Conservation (phyloP, 2,888 invertebrate genomes). For the Callyntrura sp. region DNA sequence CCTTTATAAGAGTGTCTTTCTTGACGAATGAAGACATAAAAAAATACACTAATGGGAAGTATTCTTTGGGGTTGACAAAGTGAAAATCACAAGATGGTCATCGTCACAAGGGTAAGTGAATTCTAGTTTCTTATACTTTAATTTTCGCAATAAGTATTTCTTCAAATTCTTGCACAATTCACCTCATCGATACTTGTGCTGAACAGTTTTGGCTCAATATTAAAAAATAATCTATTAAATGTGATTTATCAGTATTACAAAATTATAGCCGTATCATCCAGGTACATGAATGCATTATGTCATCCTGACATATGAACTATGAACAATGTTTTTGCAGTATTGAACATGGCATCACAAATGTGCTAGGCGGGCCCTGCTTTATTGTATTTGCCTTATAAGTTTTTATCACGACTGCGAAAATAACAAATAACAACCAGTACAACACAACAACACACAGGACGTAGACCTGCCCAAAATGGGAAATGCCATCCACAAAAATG, state of each 20-base stretch:
- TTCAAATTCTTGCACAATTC: not conserved
- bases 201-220: not conserved
- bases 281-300: too few relatives aligned
- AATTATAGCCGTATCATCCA: too few relatives aligned
- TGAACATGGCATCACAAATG: too few relatives aligned
- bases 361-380: too few relatives aligned
- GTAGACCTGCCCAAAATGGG: conserved; percentile 26
- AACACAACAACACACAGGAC: too few relatives aligned
- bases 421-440: conserved; percentile 1
- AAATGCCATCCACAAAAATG: not conserved
- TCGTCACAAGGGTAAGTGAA: conserved; percentile 82
- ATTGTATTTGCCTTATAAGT: too few relatives aligned
- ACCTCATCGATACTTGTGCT: not conserved
- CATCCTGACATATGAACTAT: too few relatives aligned
- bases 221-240: not conserved
- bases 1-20: not conserved
- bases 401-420: too few relatives aligned
- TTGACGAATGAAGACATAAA: conserved; percentile 35
- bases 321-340: too few relatives aligned
- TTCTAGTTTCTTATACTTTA: too few relatives aligned
- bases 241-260: too few relatives aligned
- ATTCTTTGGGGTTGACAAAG: conserved; percentile 29
- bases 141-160: not conserved
- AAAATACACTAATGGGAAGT: conserved; percentile 58
- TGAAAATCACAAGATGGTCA: conserved; percentile 77